Percentiles rank a stretch among this genome's conserved stretches.
These are phyloP conservation scores for Bradypodion pumilum DNA, from an alignment of 2,797 vertebrate species.

Conservation along the genomic window DNA sequence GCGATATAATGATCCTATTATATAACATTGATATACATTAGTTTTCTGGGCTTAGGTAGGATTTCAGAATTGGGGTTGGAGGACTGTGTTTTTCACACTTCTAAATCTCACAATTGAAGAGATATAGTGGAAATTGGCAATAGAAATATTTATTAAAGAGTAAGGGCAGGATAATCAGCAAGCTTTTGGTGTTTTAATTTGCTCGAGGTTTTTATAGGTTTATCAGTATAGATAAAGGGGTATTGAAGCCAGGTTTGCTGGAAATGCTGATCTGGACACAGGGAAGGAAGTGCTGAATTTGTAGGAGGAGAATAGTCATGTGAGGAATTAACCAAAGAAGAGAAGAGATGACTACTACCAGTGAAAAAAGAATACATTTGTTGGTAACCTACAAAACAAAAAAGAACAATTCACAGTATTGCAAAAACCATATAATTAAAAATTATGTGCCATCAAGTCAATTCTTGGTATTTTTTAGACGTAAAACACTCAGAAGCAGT, in stretches of 20 bases:
- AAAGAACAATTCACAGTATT: neutral
- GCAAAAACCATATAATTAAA: neutral
- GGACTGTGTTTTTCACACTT: no score
- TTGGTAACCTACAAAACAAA: neutral
- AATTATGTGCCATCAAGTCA: no score
- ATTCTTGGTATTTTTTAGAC: no score
- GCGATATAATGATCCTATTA: neutral
- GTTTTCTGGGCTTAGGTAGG: neutral
- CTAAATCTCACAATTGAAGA: neutral
- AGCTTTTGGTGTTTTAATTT: neutral
- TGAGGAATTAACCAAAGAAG: neutral
- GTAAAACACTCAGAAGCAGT: no score
- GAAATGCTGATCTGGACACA: neutral
- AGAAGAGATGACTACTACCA: neutral
- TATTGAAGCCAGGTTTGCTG: neutral
- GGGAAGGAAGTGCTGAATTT: neutral
- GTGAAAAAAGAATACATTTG: neutral
- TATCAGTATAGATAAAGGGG: neutral
- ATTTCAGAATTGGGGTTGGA: neutral
- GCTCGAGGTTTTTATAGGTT: neutral
- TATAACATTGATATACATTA: neutral
- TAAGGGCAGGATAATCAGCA: neutral
- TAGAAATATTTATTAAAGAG: neutral
- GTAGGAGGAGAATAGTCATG: neutral
- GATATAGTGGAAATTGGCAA: neutral